Evolutionary conservation across 1,140 invertebrate genomes (phyloP).

Genomic region (Drosophila pectinifera): DNA sequence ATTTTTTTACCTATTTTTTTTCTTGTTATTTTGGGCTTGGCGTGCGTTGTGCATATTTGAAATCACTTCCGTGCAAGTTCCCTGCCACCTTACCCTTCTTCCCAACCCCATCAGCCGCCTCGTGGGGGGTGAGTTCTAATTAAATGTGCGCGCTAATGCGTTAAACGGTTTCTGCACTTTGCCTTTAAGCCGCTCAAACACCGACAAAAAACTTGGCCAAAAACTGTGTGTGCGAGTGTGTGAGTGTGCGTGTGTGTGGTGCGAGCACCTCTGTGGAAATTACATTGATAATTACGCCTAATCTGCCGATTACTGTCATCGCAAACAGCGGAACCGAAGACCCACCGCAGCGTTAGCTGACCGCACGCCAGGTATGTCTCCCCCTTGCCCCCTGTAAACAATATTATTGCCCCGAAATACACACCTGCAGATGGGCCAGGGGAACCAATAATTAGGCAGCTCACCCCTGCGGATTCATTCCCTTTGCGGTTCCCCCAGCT

Average conservation of each 20-base stretch:
- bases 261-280: slow-evolving; percentile 31
- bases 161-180: slow-evolving; percentile 33
- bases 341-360: slow-evolving; percentile 13
- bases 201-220: not conserved
- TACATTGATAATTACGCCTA: slow-evolving; percentile 52
- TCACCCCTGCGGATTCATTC: not conserved
- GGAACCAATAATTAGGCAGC: slow-evolving; percentile 8
- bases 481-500: too few relatives aligned
- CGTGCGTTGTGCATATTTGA: slow-evolving; percentile 63
- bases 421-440: not conserved
- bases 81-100: not conserved
- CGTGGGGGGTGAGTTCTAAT: slow-evolving; percentile 19
- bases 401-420: not conserved
- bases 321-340: slow-evolving; percentile 17
- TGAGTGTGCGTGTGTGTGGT: not conserved
- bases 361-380: slow-evolving; percentile 23
- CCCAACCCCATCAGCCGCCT: not conserved
- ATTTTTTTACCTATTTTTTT: slow-evolving; percentile 25
- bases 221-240: not conserved
- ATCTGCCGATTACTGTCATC: slow-evolving; percentile 42
- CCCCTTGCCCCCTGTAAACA: slow-evolving; percentile 6
- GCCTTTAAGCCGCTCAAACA: slow-evolving; percentile 21
- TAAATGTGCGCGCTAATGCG: slow-evolving; percentile 55
- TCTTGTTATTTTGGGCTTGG: slow-evolving; percentile 65
- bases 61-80: slow-evolving; percentile 12